Evolutionary conservation across 2,113 vertebrate genomes (phyloP).

Genomic region (Petromus typicus): DNA sequence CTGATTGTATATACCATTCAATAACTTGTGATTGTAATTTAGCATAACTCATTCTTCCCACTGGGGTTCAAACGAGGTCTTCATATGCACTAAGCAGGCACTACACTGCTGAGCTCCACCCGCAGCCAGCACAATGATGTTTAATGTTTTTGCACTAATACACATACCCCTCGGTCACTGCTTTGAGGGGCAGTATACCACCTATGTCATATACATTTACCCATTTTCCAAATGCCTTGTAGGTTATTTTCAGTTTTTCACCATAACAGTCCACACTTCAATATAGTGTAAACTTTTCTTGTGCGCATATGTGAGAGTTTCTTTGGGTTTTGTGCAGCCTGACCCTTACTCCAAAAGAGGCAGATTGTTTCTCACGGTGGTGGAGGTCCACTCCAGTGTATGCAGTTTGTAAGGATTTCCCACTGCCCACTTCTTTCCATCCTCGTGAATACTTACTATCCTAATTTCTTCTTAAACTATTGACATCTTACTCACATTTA

Average conservation of each 20-base stretch:
- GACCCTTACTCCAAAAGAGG: neutral
- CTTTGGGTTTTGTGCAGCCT: neutral
- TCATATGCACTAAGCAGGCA: neutral
- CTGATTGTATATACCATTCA: neutral
- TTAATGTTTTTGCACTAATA: neutral
- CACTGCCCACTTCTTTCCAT: neutral
- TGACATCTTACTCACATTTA: neutral
- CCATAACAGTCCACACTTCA: neutral
- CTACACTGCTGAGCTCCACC: neutral
- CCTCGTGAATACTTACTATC: neutral
- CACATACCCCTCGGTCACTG: neutral
- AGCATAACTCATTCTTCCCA: neutral
- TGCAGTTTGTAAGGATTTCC: neutral
- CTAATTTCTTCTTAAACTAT: conserved; percentile 19
- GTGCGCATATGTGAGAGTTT: neutral
- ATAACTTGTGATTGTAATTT: neutral
- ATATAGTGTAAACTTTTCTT: neutral
- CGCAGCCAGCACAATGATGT: neutral
- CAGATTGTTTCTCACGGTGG: neutral
- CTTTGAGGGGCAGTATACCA: neutral
- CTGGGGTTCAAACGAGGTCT: neutral
- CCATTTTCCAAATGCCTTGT: neutral
- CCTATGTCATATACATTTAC: neutral
- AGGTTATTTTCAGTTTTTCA: neutral
- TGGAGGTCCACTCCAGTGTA: neutral